Percentiles rank a stretch among this genome's conserved stretches.
Evolutionary conservation across 2,797 vertebrate genomes (phyloP).

Genomic region (Naso thynnoides): DNA sequence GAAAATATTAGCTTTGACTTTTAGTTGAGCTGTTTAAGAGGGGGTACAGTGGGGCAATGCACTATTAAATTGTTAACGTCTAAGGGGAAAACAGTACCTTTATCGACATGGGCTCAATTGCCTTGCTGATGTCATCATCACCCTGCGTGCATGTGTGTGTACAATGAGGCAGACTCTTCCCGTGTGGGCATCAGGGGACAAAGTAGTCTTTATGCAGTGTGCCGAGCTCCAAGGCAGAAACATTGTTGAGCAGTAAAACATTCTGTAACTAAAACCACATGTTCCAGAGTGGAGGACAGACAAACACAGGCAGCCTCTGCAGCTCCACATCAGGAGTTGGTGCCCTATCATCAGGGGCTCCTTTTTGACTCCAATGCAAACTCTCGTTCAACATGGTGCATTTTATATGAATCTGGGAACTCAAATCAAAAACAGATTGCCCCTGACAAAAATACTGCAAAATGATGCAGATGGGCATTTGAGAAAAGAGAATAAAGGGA

Average conservation of each 20-base stretch:
- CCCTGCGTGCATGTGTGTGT: slow-evolving; percentile 33
- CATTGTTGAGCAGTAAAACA: slow-evolving; percentile 88
- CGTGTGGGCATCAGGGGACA: slow-evolving; percentile 86
- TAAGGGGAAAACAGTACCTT: slow-evolving; percentile 50
- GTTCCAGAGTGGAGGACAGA: slow-evolving; percentile 82
- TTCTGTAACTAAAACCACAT: slow-evolving; percentile 88
- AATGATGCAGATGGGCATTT: slow-evolving; percentile 26
- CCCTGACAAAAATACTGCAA: slow-evolving; percentile 37
- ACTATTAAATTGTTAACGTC: slow-evolving; percentile 35
- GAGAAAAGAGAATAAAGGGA: slow-evolving; percentile 15
- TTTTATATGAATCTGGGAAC: slow-evolving; percentile 80
- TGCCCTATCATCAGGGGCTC: slow-evolving; percentile 75
- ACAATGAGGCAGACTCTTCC: slow-evolving; percentile 71
- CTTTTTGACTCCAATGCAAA: slow-evolving; percentile 68
- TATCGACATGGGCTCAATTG: slow-evolving; percentile 64
- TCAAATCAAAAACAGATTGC: slow-evolving; percentile 79
- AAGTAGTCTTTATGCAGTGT: slow-evolving; percentile 88
- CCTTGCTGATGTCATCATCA: slow-evolving; percentile 80
- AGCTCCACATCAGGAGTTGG: slow-evolving; percentile 76
- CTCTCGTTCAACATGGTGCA: slow-evolving; percentile 70
- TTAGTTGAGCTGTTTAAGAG: slow-evolving; percentile 43
- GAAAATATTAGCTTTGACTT: slow-evolving; percentile 53
- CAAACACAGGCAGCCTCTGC: slow-evolving; percentile 76
- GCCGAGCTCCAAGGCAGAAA: slow-evolving; percentile 85
- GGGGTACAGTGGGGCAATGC: slow-evolving; percentile 19